Conservation (phyloP, 1,140 invertebrate genomes). For the Saccostrea glomerata region DNA sequence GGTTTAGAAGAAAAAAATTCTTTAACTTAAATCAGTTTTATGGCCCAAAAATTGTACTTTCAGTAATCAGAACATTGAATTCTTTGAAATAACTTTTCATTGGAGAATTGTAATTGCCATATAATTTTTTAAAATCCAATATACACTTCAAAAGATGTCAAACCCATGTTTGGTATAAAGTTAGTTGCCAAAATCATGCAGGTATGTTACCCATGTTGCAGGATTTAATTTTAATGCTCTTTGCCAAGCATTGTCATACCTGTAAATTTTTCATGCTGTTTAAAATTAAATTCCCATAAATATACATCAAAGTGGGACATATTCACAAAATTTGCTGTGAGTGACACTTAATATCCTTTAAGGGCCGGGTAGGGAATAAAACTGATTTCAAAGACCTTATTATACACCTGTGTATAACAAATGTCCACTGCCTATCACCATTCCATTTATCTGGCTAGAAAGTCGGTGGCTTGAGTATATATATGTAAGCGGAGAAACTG, state of each 20-base stretch:
- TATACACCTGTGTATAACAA: neutral
- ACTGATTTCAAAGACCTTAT: no score
- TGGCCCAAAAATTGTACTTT: no score
- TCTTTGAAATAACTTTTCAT: no score
- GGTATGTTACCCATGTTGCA: neutral
- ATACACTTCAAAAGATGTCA: no score
- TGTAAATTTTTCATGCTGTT: neutral
- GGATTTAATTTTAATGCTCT: neutral
- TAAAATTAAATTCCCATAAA: neutral
- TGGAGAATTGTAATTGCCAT: no score
- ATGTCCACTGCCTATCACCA: neutral
- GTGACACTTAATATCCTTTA: neutral
- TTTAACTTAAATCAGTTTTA: no score
- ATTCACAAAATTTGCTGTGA: neutral
- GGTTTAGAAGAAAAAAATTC: no score
- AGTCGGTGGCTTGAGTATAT: neutral
- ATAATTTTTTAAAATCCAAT: no score
- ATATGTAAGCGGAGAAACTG: neutral
- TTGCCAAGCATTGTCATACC: neutral
- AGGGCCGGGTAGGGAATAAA: neutral
- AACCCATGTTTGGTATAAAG: neutral
- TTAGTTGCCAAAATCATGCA: neutral
- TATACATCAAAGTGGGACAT: neutral
- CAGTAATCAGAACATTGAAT: no score
- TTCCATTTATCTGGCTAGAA: neutral